Conservation (phyloP, 1,140 invertebrate genomes). For the Cotesia chilonis region DNA sequence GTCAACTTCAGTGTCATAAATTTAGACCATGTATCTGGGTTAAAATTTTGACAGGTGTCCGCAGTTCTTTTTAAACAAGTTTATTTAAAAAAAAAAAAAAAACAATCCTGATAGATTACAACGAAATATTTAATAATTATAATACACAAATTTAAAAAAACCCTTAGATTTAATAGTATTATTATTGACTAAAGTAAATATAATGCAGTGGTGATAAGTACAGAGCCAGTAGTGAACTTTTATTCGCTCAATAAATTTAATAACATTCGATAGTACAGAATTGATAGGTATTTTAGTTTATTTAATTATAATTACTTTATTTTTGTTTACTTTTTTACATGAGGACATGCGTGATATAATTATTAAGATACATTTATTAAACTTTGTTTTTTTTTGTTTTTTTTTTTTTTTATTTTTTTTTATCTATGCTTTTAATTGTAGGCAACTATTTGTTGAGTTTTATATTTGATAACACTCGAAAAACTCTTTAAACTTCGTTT, state of each 20-base stretch:
- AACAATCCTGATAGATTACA: no score
- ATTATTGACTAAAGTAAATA: not conserved
- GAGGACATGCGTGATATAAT: slow-evolving; percentile 60
- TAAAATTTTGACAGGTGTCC: no score
- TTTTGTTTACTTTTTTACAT: slow-evolving; percentile 59
- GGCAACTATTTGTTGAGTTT: slow-evolving; percentile 61
- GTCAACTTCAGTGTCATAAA: no score
- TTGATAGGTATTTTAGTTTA: slow-evolving; percentile 51
- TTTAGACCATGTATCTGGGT: no score
- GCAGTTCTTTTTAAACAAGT: no score
- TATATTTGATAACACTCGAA: slow-evolving; percentile 64
- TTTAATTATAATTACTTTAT: slow-evolving; percentile 53
- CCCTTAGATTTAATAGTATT: not conserved
- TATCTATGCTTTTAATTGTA: slow-evolving; percentile 59
- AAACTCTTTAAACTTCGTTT: slow-evolving; percentile 56
- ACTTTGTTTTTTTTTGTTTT: slow-evolving; percentile 51
- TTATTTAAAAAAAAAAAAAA: no score
- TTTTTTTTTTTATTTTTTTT: slow-evolving; percentile 51
- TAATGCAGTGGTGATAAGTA: slow-evolving; percentile 44
- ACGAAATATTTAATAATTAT: not conserved
- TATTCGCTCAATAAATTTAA: slow-evolving; percentile 60
- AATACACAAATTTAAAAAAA: not conserved
- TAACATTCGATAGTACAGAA: slow-evolving; percentile 65
- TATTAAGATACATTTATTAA: slow-evolving; percentile 60
- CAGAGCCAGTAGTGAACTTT: slow-evolving; percentile 57